Percentiles rank a stretch among this genome's conserved stretches.
Evolutionary conservation across 2,797 vertebrate species (phyloP).

Genomic region (Hipposideros larvatus): DNA sequence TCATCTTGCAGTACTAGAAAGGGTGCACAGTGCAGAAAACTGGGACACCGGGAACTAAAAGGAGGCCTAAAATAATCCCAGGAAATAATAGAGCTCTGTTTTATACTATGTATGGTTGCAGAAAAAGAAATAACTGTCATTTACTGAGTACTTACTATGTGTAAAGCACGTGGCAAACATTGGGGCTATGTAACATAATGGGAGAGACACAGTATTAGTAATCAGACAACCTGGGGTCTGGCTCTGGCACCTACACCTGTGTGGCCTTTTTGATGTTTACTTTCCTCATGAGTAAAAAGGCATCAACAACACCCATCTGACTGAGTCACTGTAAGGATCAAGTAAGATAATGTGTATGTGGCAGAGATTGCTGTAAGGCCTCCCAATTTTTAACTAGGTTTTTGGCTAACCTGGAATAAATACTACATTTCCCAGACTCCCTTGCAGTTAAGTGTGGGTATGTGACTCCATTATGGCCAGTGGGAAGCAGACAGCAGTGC

Average conservation of each 20-base stretch:
- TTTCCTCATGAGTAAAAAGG: not conserved
- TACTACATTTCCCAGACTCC: not conserved
- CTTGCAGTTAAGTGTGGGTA: not conserved
- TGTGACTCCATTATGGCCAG: not conserved
- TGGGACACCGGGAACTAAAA: not conserved
- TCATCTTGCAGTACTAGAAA: not conserved
- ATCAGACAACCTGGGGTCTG: not conserved
- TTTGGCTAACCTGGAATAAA: constrained; percentile 12
- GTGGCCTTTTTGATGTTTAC: not conserved
- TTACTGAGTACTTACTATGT: not conserved
- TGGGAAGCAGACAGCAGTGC: not conserved
- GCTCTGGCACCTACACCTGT: not conserved
- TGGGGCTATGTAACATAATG: not conserved
- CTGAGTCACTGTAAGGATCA: not conserved
- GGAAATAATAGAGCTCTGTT: not conserved
- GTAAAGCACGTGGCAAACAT: not conserved
- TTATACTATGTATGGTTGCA: not conserved
- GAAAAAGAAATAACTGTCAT: not conserved
- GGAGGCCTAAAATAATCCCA: not conserved
- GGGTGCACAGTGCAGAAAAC: not conserved
- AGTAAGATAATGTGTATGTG: not conserved
- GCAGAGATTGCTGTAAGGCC: not conserved
- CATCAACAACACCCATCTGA: not conserved
- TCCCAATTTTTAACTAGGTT: not conserved
- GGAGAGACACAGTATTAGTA: not conserved